These are phyloP conservation scores for Muscicapa comitata DNA, from an alignment of 2,797 vertebrate genomes.

Conservation along the genomic window DNA sequence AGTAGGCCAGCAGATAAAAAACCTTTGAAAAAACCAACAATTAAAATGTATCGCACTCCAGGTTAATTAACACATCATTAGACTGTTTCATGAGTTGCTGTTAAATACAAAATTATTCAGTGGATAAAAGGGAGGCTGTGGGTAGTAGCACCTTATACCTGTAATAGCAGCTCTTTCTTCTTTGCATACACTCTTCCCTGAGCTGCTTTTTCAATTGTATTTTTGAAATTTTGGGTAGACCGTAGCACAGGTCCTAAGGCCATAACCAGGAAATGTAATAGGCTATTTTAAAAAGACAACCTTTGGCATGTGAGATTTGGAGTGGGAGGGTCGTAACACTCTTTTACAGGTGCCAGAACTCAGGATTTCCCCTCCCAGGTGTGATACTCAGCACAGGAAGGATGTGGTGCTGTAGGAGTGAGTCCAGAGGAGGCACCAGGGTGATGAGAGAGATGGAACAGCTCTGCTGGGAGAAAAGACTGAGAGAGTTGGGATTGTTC, in stretches of 20 bases:
- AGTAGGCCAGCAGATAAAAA: background rate
- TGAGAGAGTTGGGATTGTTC: background rate
- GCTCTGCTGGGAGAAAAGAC: background rate
- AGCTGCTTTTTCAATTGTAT: background rate
- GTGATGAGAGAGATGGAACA: background rate
- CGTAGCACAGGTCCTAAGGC: background rate
- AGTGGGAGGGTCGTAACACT: fast-evolving
- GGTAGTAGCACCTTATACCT: background rate
- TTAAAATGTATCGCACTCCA: background rate
- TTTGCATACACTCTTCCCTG: background rate
- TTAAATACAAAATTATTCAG: background rate
- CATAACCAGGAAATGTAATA: fast-evolving
- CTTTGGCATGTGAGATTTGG: background rate
- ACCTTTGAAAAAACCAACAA: background rate
- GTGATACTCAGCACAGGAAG: background rate
- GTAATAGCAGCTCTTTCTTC: background rate
- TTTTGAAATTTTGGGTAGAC: background rate
- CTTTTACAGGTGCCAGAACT: background rate
- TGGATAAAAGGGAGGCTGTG: background rate
- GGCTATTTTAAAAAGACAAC: background rate
- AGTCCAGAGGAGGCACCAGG: background rate
- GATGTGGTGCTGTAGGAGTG: fast-evolving
- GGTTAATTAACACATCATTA: background rate
- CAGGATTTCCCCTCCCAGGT: background rate
- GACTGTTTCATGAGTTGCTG: background rate